phyloP scores from a whole-genome alignment of 2,888 invertebrate species.

The Luperina nickerlii region DNA sequence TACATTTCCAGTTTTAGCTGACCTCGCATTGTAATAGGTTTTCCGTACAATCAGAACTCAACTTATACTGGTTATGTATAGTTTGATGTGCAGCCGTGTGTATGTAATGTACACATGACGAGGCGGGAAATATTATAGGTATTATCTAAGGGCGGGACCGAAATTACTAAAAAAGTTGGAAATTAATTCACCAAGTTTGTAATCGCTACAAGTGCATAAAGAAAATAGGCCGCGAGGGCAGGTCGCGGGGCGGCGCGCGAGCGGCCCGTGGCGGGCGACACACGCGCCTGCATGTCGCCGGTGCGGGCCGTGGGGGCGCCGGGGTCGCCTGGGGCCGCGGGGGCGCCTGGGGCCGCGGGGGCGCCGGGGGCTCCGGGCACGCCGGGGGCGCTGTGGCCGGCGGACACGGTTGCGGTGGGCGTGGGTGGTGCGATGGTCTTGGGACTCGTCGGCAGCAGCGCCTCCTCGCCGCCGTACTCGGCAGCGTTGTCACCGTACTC shows the following conservation, averaged over 20 bases:
- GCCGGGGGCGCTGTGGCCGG: conserved; percentile 4
- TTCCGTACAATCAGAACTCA: too few relatives aligned
- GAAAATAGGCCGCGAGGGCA: background rate
- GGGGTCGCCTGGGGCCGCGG: background rate
- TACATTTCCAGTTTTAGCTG: too few relatives aligned
- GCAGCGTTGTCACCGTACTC: conserved; percentile 85
- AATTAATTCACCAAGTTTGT: conserved; percentile 34
- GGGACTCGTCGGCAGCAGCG: conserved; percentile 33
- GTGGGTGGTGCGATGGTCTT: conserved; percentile 4
- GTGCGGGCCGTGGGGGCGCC: conserved; percentile 7
- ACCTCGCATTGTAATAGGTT: too few relatives aligned
- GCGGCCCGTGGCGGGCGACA: rapidly evolving
- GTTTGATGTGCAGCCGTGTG: too few relatives aligned
- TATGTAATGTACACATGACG: background rate
- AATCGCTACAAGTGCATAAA: conserved; percentile 27
- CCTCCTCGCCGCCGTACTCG: conserved; percentile 76
- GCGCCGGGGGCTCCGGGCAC: background rate
- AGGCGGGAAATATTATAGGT: background rate
- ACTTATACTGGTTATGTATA: too few relatives aligned
- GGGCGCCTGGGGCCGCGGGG: background rate
- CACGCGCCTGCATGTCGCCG: background rate
- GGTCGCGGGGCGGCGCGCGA: conserved; percentile 15
- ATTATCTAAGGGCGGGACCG: too few relatives aligned
- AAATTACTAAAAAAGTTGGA: background rate
- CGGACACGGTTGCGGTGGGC: background rate